These are phyloP conservation scores for Sinopyrophorus schimmeli DNA, from an alignment of 2,888 invertebrate genomes.

Conservation along the genomic window DNA sequence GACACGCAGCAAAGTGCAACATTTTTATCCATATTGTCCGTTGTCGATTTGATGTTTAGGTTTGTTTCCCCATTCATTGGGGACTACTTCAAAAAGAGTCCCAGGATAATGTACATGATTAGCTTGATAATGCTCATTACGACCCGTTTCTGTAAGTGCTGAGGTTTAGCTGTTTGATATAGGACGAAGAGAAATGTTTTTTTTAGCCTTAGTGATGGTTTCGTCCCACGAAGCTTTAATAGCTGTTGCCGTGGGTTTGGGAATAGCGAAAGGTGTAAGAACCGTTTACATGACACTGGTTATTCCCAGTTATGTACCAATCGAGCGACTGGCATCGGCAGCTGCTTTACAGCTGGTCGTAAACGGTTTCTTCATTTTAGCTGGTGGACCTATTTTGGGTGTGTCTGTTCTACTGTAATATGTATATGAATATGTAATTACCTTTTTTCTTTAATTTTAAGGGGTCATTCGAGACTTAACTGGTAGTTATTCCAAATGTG, in stretches of 20 bases:
- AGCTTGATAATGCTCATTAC: conserved; percentile 64
- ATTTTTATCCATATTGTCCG: conserved; percentile 64
- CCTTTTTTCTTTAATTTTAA: conserved; percentile 61
- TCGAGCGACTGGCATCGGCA: conserved; percentile 68
- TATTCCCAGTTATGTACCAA: conserved; percentile 69
- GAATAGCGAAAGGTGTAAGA: conserved; percentile 69
- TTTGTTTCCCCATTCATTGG: conserved; percentile 69
- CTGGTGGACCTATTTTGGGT: conserved; percentile 68
- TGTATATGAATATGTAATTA: background rate
- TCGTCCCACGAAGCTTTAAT: conserved; percentile 50
- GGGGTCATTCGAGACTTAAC: conserved; percentile 65
- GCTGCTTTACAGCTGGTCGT: conserved; percentile 71
- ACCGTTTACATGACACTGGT: conserved; percentile 71
- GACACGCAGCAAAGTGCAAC: conserved; percentile 63
- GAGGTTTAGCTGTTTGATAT: background rate
- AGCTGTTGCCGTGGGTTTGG: conserved; percentile 62
- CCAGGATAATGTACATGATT: conserved; percentile 66
- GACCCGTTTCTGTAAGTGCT: conserved; percentile 66
- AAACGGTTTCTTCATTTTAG: conserved; percentile 65
- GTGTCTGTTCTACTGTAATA: conserved; percentile 30
- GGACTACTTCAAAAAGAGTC: conserved; percentile 63
- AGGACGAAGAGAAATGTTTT: no score
- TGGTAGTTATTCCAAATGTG: conserved; percentile 64
- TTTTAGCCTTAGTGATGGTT: conserved; percentile 52
- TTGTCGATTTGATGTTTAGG: conserved; percentile 61